Conservation (phyloP, 2,888 invertebrate species). For the Amphipoea lucens region DNA sequence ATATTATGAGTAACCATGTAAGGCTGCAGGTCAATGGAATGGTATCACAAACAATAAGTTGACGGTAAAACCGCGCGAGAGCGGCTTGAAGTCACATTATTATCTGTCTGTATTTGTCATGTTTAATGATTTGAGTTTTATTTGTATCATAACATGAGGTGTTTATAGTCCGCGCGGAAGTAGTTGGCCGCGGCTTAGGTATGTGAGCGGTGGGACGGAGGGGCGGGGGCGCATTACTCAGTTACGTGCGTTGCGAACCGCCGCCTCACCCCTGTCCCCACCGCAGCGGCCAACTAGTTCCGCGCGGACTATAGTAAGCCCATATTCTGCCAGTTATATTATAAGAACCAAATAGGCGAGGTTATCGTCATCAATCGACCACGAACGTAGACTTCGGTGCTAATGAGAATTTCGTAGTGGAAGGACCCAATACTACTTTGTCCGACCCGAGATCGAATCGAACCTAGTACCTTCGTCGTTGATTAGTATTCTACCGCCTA, state of each 20-base stretch:
- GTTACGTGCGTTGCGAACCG: too few relatives aligned
- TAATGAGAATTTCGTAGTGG: not conserved
- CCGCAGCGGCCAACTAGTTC: too few relatives aligned
- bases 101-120: not conserved
- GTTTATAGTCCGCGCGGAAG: not conserved
- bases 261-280: too few relatives aligned
- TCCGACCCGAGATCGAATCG: not conserved
- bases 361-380: not conserved
- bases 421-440: not conserved
- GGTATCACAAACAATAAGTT: slow-evolving; percentile 22
- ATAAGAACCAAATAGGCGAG: not conserved
- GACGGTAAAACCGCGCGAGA: slow-evolving; percentile 7
- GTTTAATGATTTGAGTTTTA: not conserved
- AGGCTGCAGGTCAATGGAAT: slow-evolving; percentile 27
- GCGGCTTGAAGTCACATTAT: not conserved
- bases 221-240: too few relatives aligned
- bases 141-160: not conserved
- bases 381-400: not conserved
- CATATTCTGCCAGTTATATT: not conserved
- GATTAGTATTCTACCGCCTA: not conserved
- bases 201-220: too few relatives aligned
- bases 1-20: slow-evolving; percentile 11
- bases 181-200: too few relatives aligned
- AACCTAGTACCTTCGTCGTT: not conserved
- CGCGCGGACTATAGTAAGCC: not conserved